These are phyloP conservation scores for Drosophila mojavensis DNA, from an alignment of 1,140 invertebrate genomes.

Conservation along the genomic window DNA sequence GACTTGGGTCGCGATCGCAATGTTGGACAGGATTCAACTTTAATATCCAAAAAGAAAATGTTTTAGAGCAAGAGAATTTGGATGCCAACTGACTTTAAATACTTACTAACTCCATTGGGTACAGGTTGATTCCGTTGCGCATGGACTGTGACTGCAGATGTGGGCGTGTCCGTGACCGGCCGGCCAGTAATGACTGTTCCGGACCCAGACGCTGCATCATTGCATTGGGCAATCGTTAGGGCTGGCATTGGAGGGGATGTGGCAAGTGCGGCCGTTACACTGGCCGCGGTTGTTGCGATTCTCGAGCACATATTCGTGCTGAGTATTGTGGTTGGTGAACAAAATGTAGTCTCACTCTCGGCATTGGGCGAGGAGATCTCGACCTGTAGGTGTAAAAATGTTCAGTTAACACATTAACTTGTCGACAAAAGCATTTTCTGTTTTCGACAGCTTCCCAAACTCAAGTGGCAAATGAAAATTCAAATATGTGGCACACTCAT, in stretches of 20 bases:
- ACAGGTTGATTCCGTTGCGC: slow-evolving; percentile 1
- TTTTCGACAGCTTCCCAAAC: slow-evolving; percentile 4
- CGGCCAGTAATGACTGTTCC: neutral
- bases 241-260: slow-evolving; percentile 53
- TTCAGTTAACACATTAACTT: slow-evolving; percentile 7
- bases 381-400: slow-evolving; percentile 56
- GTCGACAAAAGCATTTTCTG: slow-evolving; percentile 4
- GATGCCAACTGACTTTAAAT: neutral
- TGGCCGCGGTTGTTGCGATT: slow-evolving; percentile 76
- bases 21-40: slow-evolving; percentile 73
- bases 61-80: neutral
- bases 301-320: slow-evolving; percentile 83
- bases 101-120: slow-evolving; percentile 43
- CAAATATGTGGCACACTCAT: neutral
- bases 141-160: slow-evolving; percentile 10
- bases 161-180: slow-evolving; percentile 5
- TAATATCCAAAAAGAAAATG: neutral
- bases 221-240: slow-evolving; percentile 33
- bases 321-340: slow-evolving; percentile 82
- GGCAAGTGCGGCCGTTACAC: slow-evolving; percentile 73
- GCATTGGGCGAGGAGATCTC: slow-evolving; percentile 87
- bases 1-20: slow-evolving; percentile 72
- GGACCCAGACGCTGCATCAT: slow-evolving; percentile 16
- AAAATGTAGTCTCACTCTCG: slow-evolving; percentile 85
- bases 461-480: slow-evolving; percentile 9